A percentile compares a stretch with the other conserved stretches of the same genome.
Conservation (phyloP, 2,113 vertebrate genomes). For the Plecotus auritus region DNA sequence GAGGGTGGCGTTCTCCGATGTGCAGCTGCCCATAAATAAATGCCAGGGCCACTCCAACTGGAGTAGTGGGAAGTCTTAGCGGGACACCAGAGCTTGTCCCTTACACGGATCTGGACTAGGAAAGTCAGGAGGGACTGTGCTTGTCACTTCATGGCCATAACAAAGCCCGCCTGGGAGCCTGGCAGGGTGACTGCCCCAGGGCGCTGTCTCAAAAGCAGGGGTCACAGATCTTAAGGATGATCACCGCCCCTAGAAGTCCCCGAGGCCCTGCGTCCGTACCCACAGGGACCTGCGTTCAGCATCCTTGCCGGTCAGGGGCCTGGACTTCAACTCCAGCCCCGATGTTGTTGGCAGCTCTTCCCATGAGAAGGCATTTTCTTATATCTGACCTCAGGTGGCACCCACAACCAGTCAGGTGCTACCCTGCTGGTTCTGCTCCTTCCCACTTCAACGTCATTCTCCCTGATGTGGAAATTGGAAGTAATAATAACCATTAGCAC, state of each 20-base stretch:
- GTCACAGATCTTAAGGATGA: background rate
- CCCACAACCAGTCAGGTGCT: background rate
- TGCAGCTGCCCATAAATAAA: background rate
- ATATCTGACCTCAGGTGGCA: background rate
- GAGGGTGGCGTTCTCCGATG: background rate
- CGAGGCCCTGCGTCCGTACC: rapidly evolving
- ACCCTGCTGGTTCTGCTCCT: background rate
- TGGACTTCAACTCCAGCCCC: background rate
- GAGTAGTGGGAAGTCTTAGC: background rate
- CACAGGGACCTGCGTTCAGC: background rate
- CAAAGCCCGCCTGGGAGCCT: background rate
- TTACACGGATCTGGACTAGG: background rate
- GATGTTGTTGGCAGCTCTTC: background rate
- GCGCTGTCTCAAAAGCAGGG: background rate
- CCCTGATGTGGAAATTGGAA: background rate
- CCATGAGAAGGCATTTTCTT: background rate
- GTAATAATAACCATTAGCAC: background rate
- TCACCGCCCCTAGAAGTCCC: background rate
- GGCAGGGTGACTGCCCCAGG: background rate
- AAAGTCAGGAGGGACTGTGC: background rate
- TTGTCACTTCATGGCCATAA: background rate
- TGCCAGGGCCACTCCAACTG: background rate
- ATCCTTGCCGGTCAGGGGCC: too few relatives aligned
- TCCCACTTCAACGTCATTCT: background rate
- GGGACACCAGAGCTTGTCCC: background rate